Evolutionary conservation across 2,113 vertebrate genomes (phyloP).

Genomic region (Pelodiscus sinensis): DNA sequence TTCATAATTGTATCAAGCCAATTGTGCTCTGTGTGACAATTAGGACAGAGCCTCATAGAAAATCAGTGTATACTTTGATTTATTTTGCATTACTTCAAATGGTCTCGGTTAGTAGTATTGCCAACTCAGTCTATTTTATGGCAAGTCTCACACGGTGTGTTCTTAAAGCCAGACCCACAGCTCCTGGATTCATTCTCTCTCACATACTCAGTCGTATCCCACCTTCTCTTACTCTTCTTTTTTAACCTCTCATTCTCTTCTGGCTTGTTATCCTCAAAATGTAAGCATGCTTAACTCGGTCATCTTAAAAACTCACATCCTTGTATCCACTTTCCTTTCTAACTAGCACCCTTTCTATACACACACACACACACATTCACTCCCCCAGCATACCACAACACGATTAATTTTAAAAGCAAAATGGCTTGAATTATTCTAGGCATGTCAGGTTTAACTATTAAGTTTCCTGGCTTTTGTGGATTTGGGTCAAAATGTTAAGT

Average conservation of each 20-base stretch:
- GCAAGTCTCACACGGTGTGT: background rate
- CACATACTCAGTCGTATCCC: background rate
- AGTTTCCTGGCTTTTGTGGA: constrained; percentile 4
- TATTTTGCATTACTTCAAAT: no score
- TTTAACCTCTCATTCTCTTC: background rate
- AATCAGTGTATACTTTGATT: background rate
- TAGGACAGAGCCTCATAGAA: background rate
- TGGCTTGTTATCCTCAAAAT: background rate
- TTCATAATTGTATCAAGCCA: background rate
- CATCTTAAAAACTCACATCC: background rate
- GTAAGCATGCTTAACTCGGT: background rate
- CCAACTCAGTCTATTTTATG: background rate
- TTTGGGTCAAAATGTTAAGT: constrained; percentile 30
- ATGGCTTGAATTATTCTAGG: background rate
- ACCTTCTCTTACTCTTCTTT: background rate
- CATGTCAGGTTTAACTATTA: background rate
- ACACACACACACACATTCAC: no score
- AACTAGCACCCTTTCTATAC: background rate
- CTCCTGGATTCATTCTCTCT: background rate
- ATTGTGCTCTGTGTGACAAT: background rate
- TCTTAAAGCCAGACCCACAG: background rate
- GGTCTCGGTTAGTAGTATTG: background rate
- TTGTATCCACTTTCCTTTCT: background rate
- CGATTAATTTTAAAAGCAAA: background rate
- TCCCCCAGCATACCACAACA: background rate